Percentiles rank a stretch among this genome's conserved stretches.
Evolutionary conservation across 2,113 vertebrate genomes (phyloP).

Genomic region (Theristicus caerulescens): DNA sequence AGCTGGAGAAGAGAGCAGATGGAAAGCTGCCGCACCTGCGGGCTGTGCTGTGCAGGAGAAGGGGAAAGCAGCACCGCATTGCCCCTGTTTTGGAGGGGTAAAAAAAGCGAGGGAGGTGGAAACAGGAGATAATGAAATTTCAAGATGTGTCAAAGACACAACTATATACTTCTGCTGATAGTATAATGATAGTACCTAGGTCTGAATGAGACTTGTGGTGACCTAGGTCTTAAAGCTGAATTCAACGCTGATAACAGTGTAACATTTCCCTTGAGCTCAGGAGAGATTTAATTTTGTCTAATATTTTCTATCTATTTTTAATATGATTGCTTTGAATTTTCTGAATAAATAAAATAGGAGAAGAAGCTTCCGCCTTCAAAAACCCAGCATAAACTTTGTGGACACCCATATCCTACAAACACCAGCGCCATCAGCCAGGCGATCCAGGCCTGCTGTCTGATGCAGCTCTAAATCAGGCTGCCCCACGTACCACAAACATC

Average conservation of each 20-base stretch:
- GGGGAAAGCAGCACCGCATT: background rate
- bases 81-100: background rate
- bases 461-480: background rate
- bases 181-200: no score
- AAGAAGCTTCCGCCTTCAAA: background rate
- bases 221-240: background rate
- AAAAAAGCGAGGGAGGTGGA: background rate
- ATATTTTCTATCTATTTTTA: background rate
- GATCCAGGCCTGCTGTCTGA: background rate
- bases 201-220: background rate
- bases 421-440: background rate
- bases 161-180: background rate
- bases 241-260: background rate
- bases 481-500: no score
- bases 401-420: background rate
- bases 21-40: background rate
- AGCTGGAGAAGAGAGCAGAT: background rate
- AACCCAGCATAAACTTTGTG: background rate
- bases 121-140: background rate
- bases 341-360: background rate
- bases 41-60: background rate
- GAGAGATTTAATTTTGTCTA: background rate
- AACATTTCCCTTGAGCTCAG: background rate
- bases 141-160: background rate
- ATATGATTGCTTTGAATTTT: background rate